Evolutionary conservation across 2,888 invertebrate species (phyloP), one percentile per base, ranked within the genome.

Genomic region (Phrixothrix hirtus): DNA sequence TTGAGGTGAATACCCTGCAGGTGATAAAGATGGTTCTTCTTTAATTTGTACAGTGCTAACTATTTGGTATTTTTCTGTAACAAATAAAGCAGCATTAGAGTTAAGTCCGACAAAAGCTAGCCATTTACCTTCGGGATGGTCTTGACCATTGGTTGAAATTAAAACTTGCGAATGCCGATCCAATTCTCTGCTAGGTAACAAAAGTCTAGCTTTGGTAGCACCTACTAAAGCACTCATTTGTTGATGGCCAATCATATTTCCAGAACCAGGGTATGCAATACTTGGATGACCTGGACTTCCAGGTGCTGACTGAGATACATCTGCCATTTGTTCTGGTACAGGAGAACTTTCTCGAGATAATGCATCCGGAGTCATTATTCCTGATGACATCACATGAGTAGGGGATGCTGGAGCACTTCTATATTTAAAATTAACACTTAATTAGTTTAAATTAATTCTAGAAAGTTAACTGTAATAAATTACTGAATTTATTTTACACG

Each of bases 331-430:
- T 72, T 90, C 89, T 58, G 92, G 90, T 61, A 89, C 86, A 0
- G 96, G 96, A 51, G 95, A 95, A 68, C 92, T 91, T 79, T 96
- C 96, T 63, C 95, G 83, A 25, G 95, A 95, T 61, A 93, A 77
- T 72, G 92, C 92, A 64, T 83, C 83, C 7, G 93, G 92, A 56
- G 92, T 92, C 76, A 90, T 87, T 63, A 92, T 79, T 34, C 90
- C 92, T 48, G 88, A 86, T 77, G 88, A 86, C 70, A 91, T 89
- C 73, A 93, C 88, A 71, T 95, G 95, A 69, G 91, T 94, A 57
- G 95, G 96, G 27, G 95, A 95, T 50, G 94, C 92, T 27, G 95
- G 95, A 42, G 95, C 95, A 74, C 93, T 94, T 77, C 95, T 92
- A n/a, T n/a, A n/a, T n/a, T n/a, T n/a, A n/a, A n/a, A n/a, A n/a